Evolutionary conservation across 1,140 invertebrate genomes (phyloP).

Genomic region (Eupeodes corollae): DNA sequence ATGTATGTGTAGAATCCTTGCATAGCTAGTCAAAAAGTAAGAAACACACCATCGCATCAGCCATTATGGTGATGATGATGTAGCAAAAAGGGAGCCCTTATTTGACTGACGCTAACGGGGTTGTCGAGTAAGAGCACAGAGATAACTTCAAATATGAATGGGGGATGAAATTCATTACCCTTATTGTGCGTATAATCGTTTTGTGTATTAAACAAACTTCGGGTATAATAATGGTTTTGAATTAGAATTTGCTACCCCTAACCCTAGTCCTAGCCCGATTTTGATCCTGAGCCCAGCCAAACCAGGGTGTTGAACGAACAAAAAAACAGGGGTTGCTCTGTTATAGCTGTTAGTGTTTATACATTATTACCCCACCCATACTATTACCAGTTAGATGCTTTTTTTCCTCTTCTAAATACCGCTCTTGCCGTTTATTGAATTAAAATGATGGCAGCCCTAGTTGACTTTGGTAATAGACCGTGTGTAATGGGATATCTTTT

Average conservation of each 20-base stretch:
- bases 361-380: not conserved
- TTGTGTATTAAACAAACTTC: constrained; percentile 3
- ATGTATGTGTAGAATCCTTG: no score
- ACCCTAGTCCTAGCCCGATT: not conserved
- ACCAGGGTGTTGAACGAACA: no score
- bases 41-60: no score
- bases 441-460: not conserved
- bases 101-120: no score
- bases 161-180: constrained; percentile 4
- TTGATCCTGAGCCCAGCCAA: no score
- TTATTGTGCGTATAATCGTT: constrained; percentile 4
- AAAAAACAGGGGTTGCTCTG: not conserved
- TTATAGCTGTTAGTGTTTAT: not conserved
- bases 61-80: no score
- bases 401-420: not conserved
- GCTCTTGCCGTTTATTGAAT: not conserved
- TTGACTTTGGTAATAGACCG: no score
- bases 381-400: not conserved
- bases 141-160: not conserved
- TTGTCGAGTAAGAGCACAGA: not conserved
- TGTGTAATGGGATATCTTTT: not conserved
- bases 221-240: not conserved
- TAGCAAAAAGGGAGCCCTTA: no score
- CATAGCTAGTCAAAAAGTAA: no score
- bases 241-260: not conserved